Evolutionary conservation across 2,113 vertebrate genomes (phyloP).

Genomic region (Talpa occidentalis): DNA sequence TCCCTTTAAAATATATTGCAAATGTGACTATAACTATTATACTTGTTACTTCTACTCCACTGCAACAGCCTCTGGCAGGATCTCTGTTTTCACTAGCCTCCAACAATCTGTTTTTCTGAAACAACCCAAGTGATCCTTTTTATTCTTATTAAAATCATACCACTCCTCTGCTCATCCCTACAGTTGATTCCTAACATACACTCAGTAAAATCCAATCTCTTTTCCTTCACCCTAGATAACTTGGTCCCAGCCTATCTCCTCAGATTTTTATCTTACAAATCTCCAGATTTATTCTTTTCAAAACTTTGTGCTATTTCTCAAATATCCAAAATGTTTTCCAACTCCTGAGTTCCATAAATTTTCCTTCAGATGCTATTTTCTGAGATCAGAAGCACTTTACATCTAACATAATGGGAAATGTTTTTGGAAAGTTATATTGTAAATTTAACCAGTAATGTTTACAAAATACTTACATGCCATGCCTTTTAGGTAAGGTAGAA

Average conservation of each 20-base stretch:
- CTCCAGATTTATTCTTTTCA: not conserved
- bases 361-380: too few species aligned
- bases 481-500: not conserved
- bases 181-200: not conserved
- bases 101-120: not conserved
- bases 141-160: not conserved
- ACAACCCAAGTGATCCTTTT: not conserved
- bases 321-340: too few species aligned
- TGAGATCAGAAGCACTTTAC: too few species aligned
- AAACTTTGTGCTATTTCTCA: too few species aligned
- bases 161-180: not conserved
- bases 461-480: not conserved
- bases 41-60: too few species aligned
- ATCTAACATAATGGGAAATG: too few species aligned
- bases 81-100: not conserved
- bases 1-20: not conserved
- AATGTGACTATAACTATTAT: not conserved
- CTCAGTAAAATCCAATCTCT: not conserved
- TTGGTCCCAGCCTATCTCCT: accelerated
- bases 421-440: not conserved
- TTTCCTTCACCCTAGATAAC: not conserved
- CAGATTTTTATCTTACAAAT: not conserved
- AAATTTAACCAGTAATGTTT: not conserved
- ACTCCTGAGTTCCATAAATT: too few species aligned
- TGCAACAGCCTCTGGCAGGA: not conserved